These are phyloP conservation scores for Pavo muticus DNA, from an alignment of 2,113 vertebrate genomes.

Conservation along the genomic window DNA sequence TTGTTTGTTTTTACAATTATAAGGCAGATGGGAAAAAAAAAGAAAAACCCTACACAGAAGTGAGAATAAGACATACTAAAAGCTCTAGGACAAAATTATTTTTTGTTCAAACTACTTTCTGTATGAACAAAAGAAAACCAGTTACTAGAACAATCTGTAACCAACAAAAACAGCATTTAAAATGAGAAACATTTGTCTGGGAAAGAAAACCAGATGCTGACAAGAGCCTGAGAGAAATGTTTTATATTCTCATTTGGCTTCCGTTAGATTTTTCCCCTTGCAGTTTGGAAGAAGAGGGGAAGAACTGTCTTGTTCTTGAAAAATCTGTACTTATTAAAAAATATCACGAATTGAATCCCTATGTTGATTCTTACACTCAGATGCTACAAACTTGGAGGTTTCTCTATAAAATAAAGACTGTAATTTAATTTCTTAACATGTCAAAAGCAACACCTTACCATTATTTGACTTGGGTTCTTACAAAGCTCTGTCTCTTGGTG, in stretches of 20 bases:
- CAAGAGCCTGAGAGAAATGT: neutral
- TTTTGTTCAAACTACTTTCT: neutral
- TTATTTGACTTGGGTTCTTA: neutral
- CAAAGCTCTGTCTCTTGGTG: neutral
- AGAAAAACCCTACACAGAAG: neutral
- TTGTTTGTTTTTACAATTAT: neutral
- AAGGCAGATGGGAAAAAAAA: neutral
- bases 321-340: neutral
- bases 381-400: neutral
- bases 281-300: neutral
- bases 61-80: neutral
- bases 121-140: neutral
- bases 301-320: fast-evolving
- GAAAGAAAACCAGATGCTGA: neutral
- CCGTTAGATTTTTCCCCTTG: neutral
- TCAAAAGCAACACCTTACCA: neutral
- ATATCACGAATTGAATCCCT: neutral
- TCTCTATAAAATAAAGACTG: neutral
- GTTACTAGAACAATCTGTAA: neutral
- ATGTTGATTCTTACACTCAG: neutral
- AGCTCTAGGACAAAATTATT: neutral
- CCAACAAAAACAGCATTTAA: neutral
- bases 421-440: neutral
- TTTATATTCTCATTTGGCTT: neutral
- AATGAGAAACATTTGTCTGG: neutral